Evolutionary conservation across 2,113 vertebrate genomes (phyloP).

Genomic region (Struthidea cinerea): DNA sequence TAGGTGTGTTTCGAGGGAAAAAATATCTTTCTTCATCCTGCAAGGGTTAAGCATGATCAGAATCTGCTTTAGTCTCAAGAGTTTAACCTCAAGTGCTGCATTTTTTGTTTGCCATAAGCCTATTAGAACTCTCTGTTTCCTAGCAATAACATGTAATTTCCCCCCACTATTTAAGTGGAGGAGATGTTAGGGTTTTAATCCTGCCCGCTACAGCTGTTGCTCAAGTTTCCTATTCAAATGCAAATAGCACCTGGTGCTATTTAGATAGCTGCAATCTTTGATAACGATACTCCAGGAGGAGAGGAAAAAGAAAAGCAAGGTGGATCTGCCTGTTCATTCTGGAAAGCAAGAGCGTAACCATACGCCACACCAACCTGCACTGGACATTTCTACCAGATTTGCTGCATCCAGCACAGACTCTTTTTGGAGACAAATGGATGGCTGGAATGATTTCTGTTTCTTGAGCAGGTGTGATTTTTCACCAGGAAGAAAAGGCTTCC

Average conservation of each 20-base stretch:
- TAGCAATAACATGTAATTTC: constrained; percentile 62
- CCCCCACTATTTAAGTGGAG: background rate
- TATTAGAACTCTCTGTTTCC: constrained; percentile 73
- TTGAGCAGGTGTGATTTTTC: background rate
- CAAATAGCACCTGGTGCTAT: constrained; percentile 51
- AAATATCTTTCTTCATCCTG: background rate
- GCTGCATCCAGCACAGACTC: background rate
- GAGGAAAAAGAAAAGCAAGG: background rate
- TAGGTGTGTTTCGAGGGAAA: background rate
- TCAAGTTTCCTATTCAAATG: constrained; percentile 55
- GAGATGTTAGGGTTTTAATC: constrained; percentile 40
- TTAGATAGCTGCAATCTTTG: constrained; percentile 40
- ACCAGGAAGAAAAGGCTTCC: background rate
- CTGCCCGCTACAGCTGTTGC: constrained; percentile 7
- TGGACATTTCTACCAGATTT: background rate
- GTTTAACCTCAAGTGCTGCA: constrained; percentile 65
- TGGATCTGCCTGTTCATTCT: constrained; percentile 3
- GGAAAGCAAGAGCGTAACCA: background rate
- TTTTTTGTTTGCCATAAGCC: constrained; percentile 72
- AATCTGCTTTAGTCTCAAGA: constrained; percentile 61
- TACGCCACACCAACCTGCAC: background rate
- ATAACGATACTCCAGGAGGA: constrained; percentile 22
- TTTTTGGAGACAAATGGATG: background rate
- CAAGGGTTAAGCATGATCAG: constrained; percentile 49
- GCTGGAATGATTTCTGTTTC: background rate